Conservation (phyloP, 37 sponge, comb jelly and placozoan species). For the Amphimedon queenslandica region DNA sequence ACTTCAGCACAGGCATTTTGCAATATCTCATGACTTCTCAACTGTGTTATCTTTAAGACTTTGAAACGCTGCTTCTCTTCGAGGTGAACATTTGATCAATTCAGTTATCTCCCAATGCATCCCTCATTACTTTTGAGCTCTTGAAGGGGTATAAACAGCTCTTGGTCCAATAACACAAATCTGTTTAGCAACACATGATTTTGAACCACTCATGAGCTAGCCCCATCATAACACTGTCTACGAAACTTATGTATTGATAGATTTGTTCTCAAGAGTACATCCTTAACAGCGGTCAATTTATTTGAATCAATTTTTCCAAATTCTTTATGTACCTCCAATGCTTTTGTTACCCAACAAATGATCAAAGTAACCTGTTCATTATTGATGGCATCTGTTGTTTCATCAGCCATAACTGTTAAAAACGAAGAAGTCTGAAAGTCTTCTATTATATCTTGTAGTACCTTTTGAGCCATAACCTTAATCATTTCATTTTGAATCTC, state of each 20-base stretch:
- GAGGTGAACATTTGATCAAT: constrained; percentile 28
- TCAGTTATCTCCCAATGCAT: constrained; percentile 42
- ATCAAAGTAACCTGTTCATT: constrained; percentile 26
- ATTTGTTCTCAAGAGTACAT: constrained; percentile 23
- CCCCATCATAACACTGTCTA: constrained; percentile 57
- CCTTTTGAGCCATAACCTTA: neutral
- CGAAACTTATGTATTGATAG: constrained; percentile 11
- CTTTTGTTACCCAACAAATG: constrained; percentile 3
- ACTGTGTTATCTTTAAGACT: constrained; percentile 15
- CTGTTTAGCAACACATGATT: constrained; percentile 24
- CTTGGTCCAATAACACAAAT: constrained; percentile 18
- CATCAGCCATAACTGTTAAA: no score
- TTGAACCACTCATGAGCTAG: no score
- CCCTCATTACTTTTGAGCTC: constrained; percentile 1
- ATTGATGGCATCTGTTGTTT: no score
- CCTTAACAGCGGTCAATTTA: constrained; percentile 11
- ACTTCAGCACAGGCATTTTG: constrained; percentile 11
- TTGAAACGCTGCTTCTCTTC: constrained; percentile 19
- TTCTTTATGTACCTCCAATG: constrained; percentile 39
- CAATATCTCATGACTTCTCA: constrained; percentile 4
- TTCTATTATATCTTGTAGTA: neutral
- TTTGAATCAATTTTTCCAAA: constrained; percentile 28
- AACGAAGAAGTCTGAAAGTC: constrained; percentile 2
- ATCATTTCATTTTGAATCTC: no score
- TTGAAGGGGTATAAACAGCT: constrained; percentile 45